Base-by-base conservation (phyloP, 2,888 invertebrate species). In the Aphidoletes aphidimyza region DNA sequence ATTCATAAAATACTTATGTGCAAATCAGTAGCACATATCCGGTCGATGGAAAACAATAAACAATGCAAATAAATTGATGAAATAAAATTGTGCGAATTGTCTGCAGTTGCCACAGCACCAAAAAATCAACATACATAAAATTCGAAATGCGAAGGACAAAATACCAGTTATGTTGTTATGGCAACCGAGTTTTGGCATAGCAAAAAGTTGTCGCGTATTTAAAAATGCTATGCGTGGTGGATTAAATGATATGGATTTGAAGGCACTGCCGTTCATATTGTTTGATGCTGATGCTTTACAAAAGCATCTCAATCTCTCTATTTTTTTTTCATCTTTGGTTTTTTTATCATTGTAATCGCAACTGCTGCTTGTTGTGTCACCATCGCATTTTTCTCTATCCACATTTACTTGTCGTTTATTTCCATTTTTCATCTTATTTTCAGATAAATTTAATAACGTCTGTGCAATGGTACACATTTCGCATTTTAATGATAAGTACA, bases 401-500 rank as follows among this genome's bases (percentile, higher is more conserved):
- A 5, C 26, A 8, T 26, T 54, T 14, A 3, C 17, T 19, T 17
- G 8, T 47, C 47, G 2, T 47, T 47, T 47, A 19, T 19, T 47
- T 47, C 19, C 17, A 42, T 17, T 47, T 17, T 14, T 14, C 47
- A 17, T 19, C 17, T 47, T 47, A 47, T 47, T 47, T 22, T 2
- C 30, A 69, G 34, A 69, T 69, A 34, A 69, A 69, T 69, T 69
- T 69, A 69, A 69, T 69, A 34, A 69, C 26, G 69, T 30, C 34
- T n/a, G 39, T 81, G 5, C 78, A 78, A 36, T 36, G 22, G 14
- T 34, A 81, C 81, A 37, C 81, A 81, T 22, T 81, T 81, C 81
- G 22, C 37, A 81, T 81, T 81, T 81, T 81, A 81, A 81, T 81
- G 81, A 81, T 81, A 81, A 81, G 81, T 81, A 81, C 37, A 81